A percentile compares a stretch with the other conserved stretches of the same genome.
These are phyloP conservation scores for Rhamnusium bicolor DNA, from an alignment of 2,888 invertebrate species.

Conservation along the genomic window DNA sequence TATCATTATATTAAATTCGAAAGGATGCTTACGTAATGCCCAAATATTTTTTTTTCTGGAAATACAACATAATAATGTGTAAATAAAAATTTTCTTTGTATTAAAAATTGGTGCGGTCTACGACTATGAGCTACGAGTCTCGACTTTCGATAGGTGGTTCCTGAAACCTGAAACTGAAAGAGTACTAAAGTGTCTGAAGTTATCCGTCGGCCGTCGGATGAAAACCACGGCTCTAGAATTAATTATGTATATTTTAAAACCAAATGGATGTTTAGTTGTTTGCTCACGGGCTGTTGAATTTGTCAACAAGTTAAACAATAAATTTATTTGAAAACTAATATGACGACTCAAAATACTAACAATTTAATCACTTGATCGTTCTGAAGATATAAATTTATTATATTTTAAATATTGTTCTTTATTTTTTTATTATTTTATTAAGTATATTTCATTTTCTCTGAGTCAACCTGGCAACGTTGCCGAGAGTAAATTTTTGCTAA, in stretches of 20 bases:
- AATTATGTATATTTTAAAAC: slow-evolving; percentile 9
- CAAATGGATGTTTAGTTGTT: slow-evolving; percentile 24
- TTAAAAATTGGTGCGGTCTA: background rate
- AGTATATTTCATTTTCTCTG: too few species aligned
- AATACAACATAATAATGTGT: too few species aligned
- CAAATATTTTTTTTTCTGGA: too few species aligned
- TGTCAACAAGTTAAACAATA: slow-evolving; percentile 11
- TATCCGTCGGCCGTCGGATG: slow-evolving; percentile 24
- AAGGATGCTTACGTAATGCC: too few species aligned
- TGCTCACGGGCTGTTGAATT: slow-evolving; percentile 27
- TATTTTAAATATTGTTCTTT: too few species aligned
- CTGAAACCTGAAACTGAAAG: slow-evolving; percentile 17
- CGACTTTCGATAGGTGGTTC: slow-evolving; percentile 1
- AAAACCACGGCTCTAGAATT: background rate
- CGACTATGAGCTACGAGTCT: background rate
- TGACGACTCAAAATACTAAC: background rate
- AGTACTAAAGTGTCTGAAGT: slow-evolving; percentile 12
- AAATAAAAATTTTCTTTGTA: background rate
- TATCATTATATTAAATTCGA: too few species aligned
- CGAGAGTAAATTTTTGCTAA: too few species aligned
- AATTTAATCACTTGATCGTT: background rate
- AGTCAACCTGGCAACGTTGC: too few species aligned
- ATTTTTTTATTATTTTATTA: too few species aligned
- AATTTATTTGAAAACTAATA: background rate
- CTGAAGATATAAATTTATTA: too few species aligned